Evolutionary conservation across 1,140 invertebrate genomes (phyloP).

Genomic region (Helicoverpa zea): DNA sequence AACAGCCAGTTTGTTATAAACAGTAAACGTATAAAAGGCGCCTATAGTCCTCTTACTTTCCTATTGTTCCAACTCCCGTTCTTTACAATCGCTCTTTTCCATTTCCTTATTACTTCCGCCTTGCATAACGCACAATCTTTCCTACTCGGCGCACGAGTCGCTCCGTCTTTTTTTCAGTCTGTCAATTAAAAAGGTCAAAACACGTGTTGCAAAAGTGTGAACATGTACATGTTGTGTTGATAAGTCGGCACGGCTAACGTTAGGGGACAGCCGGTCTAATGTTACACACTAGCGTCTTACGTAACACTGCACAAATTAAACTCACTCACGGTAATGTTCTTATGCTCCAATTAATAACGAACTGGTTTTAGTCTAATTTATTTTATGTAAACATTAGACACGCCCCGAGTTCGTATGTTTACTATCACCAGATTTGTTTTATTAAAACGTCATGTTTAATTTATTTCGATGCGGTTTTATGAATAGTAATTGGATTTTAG

Average conservation of each 20-base stretch:
- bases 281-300: conserved; percentile 29
- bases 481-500: conserved; percentile 33
- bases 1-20: not conserved
- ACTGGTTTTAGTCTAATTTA: conserved; percentile 66
- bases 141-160: conserved; percentile 22
- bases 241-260: conserved; percentile 30
- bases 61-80: conserved; percentile 33
- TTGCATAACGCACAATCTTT: conserved; percentile 44
- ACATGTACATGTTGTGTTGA: conserved; percentile 41
- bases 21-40: not conserved
- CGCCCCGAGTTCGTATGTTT: conserved; percentile 50
- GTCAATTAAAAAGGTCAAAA: conserved; percentile 51
- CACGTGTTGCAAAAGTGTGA: conserved; percentile 49
- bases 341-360: conserved; percentile 79
- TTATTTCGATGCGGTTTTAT: conserved; percentile 40
- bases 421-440: conserved; percentile 61
- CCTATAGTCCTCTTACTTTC: conserved; percentile 33
- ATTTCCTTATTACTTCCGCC: conserved; percentile 46
- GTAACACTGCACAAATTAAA: conserved; percentile 49
- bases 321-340: conserved; percentile 74
- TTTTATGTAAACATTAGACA: conserved; percentile 66
- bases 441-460: conserved; percentile 53
- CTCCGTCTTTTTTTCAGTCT: conserved; percentile 32
- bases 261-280: conserved; percentile 40
- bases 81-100: conserved; percentile 32